These are phyloP conservation scores for Lethrus apterus DNA, from an alignment of 1,140 invertebrate genomes.

Conservation along the genomic window DNA sequence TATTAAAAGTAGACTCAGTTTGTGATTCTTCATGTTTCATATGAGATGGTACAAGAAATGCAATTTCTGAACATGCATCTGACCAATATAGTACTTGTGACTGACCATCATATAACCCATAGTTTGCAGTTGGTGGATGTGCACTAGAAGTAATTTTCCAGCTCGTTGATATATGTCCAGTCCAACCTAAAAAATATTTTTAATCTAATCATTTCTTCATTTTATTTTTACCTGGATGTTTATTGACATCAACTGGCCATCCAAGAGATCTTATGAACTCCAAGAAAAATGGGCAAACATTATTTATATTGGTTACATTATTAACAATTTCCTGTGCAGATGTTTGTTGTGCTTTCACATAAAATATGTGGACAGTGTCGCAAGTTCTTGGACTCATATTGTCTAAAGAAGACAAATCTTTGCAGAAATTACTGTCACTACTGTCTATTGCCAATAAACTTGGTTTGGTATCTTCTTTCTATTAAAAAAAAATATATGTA, in stretches of 20 bases:
- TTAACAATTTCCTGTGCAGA: constrained; percentile 68
- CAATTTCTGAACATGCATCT: constrained; percentile 89
- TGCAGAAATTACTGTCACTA: constrained; percentile 59
- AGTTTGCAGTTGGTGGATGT: constrained; percentile 40
- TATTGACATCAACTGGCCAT: constrained; percentile 72
- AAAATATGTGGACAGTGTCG: constrained; percentile 93
- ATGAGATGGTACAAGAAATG: constrained; percentile 83
- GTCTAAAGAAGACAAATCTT: constrained; percentile 71
- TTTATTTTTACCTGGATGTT: constrained; percentile 58
- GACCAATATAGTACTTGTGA: constrained; percentile 85
- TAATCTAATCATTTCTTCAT: neutral
- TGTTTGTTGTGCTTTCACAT: constrained; percentile 80
- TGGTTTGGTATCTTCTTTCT: constrained; percentile 1
- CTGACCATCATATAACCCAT: constrained; percentile 60
- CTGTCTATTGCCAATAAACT: constrained; percentile 71
- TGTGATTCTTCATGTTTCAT: constrained; percentile 22
- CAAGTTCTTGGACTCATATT: constrained; percentile 74
- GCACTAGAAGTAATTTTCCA: constrained; percentile 46
- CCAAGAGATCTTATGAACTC: constrained; percentile 78
- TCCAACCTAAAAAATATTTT: constrained; percentile 57
- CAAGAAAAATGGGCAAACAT: constrained; percentile 64
- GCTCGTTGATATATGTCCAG: constrained; percentile 74
- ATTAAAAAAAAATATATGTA: neutral
- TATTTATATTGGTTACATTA: constrained; percentile 52
- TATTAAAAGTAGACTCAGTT: constrained; percentile 27